Conservation (phyloP, 2,113 vertebrate genomes). For the Sylvietta virens region DNA sequence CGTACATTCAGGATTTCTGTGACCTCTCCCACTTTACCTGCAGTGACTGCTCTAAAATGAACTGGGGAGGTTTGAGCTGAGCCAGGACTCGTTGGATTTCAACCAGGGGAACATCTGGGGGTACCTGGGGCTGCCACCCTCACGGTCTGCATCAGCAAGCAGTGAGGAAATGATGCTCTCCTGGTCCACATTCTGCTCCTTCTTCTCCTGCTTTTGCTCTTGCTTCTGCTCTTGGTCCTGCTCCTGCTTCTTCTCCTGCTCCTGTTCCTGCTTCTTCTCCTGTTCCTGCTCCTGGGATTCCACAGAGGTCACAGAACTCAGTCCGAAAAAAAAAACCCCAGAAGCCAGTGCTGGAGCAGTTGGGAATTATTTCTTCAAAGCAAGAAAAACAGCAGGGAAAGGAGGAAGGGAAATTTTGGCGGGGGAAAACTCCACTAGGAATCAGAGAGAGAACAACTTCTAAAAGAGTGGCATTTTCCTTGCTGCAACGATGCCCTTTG, state of each 20-base stretch:
- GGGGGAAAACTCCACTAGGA: not conserved
- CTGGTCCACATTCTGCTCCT: not conserved
- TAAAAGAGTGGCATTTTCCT: rapidly evolving
- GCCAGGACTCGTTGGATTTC: not conserved
- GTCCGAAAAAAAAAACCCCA: not conserved
- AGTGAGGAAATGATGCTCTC: not conserved
- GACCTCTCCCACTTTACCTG: not conserved
- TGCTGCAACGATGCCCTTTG: rapidly evolving
- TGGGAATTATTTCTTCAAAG: not conserved
- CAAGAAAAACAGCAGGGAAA: not conserved
- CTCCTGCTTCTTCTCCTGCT: not conserved
- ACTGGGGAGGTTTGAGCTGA: not conserved
- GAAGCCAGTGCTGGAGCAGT: rapidly evolving
- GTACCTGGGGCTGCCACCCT: not conserved
- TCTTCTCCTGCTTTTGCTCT: not conserved
- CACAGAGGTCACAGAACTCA: not conserved
- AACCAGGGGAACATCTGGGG: not conserved
- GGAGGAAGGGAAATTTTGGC: no score
- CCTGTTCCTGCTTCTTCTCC: rapidly evolving
- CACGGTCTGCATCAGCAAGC: rapidly evolving
- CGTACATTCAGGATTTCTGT: not conserved
- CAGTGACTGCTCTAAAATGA: not conserved
- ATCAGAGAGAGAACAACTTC: not conserved
- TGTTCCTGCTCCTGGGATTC: not conserved
- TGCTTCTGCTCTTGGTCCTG: not conserved